phyloP scores from a whole-genome alignment of 2,113 vertebrate species.

The Notothenia rossii region DNA sequence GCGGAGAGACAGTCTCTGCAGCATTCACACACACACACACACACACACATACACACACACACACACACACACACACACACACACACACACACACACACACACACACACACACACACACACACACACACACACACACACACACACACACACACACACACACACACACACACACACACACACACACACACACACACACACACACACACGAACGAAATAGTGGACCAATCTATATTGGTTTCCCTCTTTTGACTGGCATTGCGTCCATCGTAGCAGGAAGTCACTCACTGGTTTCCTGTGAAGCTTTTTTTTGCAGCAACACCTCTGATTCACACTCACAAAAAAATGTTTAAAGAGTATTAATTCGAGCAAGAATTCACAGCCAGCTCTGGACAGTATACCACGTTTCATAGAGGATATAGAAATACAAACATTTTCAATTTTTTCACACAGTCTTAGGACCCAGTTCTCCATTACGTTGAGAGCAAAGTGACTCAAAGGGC shows the following conservation, averaged over 20 bases:
- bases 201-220: neutral
- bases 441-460: no score
- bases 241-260: neutral
- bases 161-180: neutral
- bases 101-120: neutral
- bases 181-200: neutral
- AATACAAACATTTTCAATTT: no score
- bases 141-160: no score
- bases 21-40: conserved; percentile 2
- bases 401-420: no score
- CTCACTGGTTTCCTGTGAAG: neutral
- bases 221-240: neutral
- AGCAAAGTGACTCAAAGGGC: conserved; percentile 28
- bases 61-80: neutral
- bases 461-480: conserved; percentile 7
- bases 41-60: neutral
- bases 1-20: conserved; percentile 25
- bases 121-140: neutral
- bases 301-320: neutral
- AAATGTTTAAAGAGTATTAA: no score
- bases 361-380: no score
- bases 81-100: neutral
- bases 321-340: conserved; percentile 12
- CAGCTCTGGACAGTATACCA: no score
- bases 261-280: neutral